Evolutionary conservation across 2,888 invertebrate species (phyloP), one percentile per base, ranked within the genome.

Genomic region (Oscheius sp.): DNA sequence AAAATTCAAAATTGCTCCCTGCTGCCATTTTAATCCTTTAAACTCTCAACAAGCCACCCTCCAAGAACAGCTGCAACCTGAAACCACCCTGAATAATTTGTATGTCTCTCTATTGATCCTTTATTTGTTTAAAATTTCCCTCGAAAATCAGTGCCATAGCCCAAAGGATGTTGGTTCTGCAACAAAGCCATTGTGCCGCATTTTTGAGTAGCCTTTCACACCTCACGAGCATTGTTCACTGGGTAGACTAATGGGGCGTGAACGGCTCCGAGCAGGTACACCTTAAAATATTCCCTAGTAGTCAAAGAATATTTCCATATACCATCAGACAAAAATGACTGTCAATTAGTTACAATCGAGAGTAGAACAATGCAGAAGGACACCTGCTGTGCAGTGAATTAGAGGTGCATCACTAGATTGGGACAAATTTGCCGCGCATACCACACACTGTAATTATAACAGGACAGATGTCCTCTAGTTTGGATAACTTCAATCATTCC

Each of bases 181-280:
- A 49, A 66, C 66, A 66, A 66, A 66, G 66, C 29, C 66, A 49
- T 66, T 66, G 66, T 66, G 27, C 16, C n/a, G 69, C 69, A 69
- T 69, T 69, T 69, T 69, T 69, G 69, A 69, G 69, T 69, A 69
- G 43, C 69, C 53, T 69, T 69, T 69, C 69, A 69, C 69, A 69
- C 69, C 55, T 69, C 69, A 69, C 35, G 21, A 45, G 69, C 69
- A 35, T 69, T 55, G 55, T 69, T 49, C 66, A 66, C 18, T 35
- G 35, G 66, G 52, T 52, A 16, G 52, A 29, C 66, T 66, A 66
- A 66, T 66, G 66, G 53, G 66, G 29, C 66, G 66, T 66, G 52
- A 66, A 52, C 66, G 53, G 66, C 46, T 27, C 6, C 63, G 25
- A 43, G 45, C n/a, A 58, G 58, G 58, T 58, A 29, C 16, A 27